These are phyloP conservation scores for Cyanoramphus novaezelandiae DNA, from an alignment of 2,113 vertebrate genomes.

Conservation along the genomic window DNA sequence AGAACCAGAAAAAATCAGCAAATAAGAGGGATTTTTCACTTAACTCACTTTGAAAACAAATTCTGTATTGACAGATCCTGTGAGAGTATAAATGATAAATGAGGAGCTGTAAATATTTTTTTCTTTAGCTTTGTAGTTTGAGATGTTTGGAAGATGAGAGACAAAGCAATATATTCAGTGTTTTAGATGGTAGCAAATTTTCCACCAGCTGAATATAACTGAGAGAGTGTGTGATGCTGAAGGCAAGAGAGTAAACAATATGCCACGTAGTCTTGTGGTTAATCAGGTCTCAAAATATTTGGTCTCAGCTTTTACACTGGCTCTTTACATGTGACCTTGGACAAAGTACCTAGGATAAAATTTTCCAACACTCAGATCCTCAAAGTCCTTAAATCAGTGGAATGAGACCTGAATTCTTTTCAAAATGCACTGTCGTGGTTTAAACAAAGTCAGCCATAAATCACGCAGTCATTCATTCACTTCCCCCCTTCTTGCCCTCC, in stretches of 20 bases:
- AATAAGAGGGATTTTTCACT: not conserved
- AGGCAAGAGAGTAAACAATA: not conserved
- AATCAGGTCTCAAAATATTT: not conserved
- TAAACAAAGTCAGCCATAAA: too few relatives aligned
- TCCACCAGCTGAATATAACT: not conserved
- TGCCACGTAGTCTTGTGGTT: not conserved
- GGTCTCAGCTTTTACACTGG: not conserved
- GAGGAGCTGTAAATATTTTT: not conserved
- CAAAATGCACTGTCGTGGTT: not conserved
- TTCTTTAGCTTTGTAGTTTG: not conserved
- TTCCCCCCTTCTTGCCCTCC: too few relatives aligned
- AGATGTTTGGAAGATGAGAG: not conserved
- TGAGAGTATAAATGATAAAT: not conserved
- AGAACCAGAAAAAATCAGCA: not conserved
- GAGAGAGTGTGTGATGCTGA: not conserved
- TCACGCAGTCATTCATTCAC: too few relatives aligned
- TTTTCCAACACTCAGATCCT: not conserved
- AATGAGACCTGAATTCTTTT: not conserved
- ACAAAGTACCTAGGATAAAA: not conserved
- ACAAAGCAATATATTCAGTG: not conserved
- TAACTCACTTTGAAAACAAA: not conserved
- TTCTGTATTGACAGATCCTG: not conserved
- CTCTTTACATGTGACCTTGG: not conserved
- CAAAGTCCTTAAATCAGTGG: not conserved
- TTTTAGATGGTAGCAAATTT: not conserved